Percentiles rank a stretch among this genome's conserved stretches.
Evolutionary conservation across 2,797 vertebrate species (phyloP).

Genomic region (Falco novaeseelandiae): DNA sequence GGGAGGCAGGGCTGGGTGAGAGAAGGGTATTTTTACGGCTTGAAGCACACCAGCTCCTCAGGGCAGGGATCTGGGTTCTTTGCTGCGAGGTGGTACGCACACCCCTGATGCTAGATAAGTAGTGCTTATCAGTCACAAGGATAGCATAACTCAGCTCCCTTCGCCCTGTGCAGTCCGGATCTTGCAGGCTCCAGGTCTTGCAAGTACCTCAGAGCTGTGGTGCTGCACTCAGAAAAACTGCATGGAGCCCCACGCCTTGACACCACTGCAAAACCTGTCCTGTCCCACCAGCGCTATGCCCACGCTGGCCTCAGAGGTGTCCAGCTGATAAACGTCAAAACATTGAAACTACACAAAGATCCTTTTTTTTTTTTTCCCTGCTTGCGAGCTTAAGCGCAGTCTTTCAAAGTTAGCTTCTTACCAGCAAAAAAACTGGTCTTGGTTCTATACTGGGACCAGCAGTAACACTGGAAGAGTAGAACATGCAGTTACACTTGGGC

Average conservation of each 20-base stretch:
- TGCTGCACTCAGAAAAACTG: rapidly evolving
- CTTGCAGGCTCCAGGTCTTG: background rate
- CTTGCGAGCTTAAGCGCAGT: background rate
- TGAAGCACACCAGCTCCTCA: rapidly evolving
- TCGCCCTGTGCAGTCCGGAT: background rate
- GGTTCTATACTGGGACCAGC: background rate
- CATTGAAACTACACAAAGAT: background rate
- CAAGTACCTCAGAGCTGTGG: background rate
- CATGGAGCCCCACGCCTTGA: rapidly evolving
- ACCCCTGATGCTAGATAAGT: background rate
- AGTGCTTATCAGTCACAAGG: too few species aligned
- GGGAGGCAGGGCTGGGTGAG: background rate
- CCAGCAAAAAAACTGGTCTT: background rate
- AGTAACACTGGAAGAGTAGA: background rate
- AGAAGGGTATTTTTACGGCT: background rate
- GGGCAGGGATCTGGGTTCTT: background rate
- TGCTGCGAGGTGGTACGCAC: background rate
- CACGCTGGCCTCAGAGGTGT: rapidly evolving
- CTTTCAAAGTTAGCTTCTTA: background rate
- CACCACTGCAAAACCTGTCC: background rate
- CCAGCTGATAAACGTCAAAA: background rate
- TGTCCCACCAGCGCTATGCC: rapidly evolving
- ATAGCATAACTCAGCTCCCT: background rate
- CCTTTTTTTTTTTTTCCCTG: too few species aligned
- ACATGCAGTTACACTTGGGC: rapidly evolving